Evolutionary conservation across 2,113 vertebrate genomes (phyloP).

Genomic region (Clarias batrachus): DNA sequence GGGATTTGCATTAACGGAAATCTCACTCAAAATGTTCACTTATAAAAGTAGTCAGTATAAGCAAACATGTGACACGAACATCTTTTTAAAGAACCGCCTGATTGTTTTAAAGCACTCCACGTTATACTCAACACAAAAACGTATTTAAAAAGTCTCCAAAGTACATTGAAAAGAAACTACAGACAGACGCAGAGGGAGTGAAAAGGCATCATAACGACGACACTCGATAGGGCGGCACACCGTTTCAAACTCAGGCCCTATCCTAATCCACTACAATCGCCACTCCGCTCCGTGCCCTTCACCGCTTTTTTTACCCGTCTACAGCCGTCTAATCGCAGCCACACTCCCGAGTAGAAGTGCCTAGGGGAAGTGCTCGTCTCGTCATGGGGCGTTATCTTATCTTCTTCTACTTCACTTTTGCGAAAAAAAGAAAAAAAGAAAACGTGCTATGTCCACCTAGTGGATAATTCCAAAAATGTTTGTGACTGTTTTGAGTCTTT

Average conservation of each 20-base stretch:
- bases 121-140: neutral
- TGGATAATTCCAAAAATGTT: neutral
- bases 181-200: neutral
- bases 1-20: neutral
- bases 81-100: neutral
- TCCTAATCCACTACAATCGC: neutral
- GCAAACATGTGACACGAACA: neutral
- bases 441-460: neutral
- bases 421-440: neutral
- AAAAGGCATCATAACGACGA: neutral
- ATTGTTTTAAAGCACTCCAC: neutral
- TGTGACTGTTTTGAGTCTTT: too few relatives aligned
- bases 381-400: neutral
- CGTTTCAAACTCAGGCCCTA: constrained; percentile 13
- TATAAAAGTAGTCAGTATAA: neutral
- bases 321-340: neutral
- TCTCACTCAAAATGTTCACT: neutral
- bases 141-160: neutral
- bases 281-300: neutral
- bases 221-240: constrained; percentile 30
- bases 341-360: neutral
- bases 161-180: neutral
- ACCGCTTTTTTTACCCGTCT: neutral
- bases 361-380: constrained; percentile 2
- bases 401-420: constrained; percentile 12